Base-by-base conservation (phyloP, 2,888 invertebrate genomes). In the Amaurobius ferox region DNA sequence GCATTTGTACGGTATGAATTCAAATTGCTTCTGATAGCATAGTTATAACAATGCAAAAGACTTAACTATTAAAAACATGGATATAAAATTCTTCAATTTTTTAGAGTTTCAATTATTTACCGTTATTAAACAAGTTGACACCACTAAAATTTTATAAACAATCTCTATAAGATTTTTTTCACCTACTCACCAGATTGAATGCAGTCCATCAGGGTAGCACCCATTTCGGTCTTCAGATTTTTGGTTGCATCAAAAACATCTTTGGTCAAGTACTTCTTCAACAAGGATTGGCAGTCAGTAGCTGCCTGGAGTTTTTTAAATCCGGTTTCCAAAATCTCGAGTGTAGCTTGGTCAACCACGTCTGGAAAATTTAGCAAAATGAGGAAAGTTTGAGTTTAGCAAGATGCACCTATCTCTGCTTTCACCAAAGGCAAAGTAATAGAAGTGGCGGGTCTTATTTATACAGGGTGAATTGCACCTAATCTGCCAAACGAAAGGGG, bases 241-340 rank as follows among this genome's bases (percentile, higher is more conserved):
- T 98, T 98, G 89, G 97, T 94, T 90, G 94, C 94, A 91, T 98
- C 97, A 92, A 98, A 97, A 87, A 97, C 93, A 91, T 97, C 96
- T 93, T 95, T 95, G 92, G 96, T 95, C 90, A 98, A 94, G 93
- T 96, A 96, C 93, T 98, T 98, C 94, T 98, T 98, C 93, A 98
- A 93, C 92, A 99, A 94, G 87, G 98, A 98, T 93, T 98, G 97
- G 92, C 97, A 98, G 93, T 97, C 96, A 62, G 89, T 88, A 88
- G 96, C 96, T 90, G 93, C 95, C 90, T 94, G 94, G 91, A 97
- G 94, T 93, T 96, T 97, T 94, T 94, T 94, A 93, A 94, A 97
- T 91, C 96, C 97, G 92, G 95, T 94, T 93, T 97, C 97, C 93
- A 97, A 93, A 93, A 97, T 97, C 92, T 97, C 95, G 91, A 96